Conservation (phyloP, 2,797 vertebrate species). For the Meriones psammophilus region DNA sequence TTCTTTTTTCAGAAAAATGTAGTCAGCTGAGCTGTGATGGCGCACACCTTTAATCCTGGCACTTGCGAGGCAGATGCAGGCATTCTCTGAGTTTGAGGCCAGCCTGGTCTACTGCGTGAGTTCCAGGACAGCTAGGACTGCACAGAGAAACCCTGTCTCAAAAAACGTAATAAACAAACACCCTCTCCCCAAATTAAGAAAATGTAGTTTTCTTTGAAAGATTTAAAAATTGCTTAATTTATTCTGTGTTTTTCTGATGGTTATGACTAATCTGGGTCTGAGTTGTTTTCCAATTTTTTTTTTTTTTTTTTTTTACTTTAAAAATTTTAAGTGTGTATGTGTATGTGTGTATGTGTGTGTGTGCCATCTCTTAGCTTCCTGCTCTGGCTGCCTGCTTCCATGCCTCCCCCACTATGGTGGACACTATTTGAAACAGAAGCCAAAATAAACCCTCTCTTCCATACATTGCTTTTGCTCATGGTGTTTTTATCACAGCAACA, state of each 20-base stretch:
- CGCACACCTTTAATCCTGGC: background rate
- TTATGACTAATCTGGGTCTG: background rate
- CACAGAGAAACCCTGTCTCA: background rate
- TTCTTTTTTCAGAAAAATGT: background rate
- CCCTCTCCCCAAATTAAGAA: too few relatives aligned
- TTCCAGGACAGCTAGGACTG: background rate
- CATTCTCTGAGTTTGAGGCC: background rate
- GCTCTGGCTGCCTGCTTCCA: too few relatives aligned
- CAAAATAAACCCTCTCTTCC: too few relatives aligned
- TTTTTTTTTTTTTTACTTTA: too few relatives aligned
- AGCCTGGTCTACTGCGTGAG: background rate
- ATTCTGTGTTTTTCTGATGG: background rate
- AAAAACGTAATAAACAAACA: background rate
- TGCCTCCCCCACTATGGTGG: too few relatives aligned
- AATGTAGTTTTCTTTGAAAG: background rate
- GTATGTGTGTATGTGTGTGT: background rate
- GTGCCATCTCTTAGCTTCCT: too few relatives aligned
- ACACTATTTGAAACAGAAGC: too few relatives aligned
- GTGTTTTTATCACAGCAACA: background rate
- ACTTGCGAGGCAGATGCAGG: background rate
- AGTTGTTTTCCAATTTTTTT: background rate
- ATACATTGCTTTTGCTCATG: background rate
- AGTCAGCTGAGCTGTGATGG: background rate
- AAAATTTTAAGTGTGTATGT: background rate
- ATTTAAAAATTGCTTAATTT: background rate